Evolutionary conservation across 2,888 invertebrate genomes (phyloP), one percentile per base, ranked within the genome.

Genomic region (Trachelus tabidus): DNA sequence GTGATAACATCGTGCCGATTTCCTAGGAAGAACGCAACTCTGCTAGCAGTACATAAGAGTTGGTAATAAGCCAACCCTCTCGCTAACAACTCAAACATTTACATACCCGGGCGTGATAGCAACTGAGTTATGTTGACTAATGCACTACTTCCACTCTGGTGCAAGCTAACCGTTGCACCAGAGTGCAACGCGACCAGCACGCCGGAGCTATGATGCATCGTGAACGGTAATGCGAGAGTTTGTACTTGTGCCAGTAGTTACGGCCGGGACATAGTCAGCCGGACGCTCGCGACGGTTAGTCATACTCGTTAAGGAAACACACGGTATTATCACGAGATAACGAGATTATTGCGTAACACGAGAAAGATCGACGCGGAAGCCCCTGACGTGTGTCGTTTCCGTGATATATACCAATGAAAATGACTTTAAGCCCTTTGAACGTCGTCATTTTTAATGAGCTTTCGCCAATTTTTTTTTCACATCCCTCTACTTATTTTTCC

Each of bases 31-130:
- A 40, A 40, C 40, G 23, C 15, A 40, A 15, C 40, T 40, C 15
- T 9, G 23, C 15, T 2, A 40, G 23, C 40, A 15, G 40, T 6
- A 15, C 15, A 40, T 40, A 40, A 56, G 56, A 23, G 56, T 23
- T 23, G 56, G 23, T 9, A 56, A 56, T 56, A 56, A 56, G 56
- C 56, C 56, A 56, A 56, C 56, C 78, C 81, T 75, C 81, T 82
- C 79, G 81, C 83, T 84, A 86, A 86, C 85, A 84, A 83, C 82
- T 85, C 81, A 85, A 86, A 85, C 84, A 87, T 88, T 87, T 87
- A 84, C 88, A 86, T 88, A 86, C 82, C 81, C 75, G 76, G 78
- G 31, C 68, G 79, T 81, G 82, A 85, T 85, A 84, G 81, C 83
- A 82, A 83, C 81, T 85, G 83, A 86, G 84, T 87, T 87, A 86